Percentiles rank a stretch among this genome's conserved stretches.
These are phyloP conservation scores for Prochilodus magdalenae DNA, from an alignment of 2,113 vertebrate species.

Conservation along the genomic window DNA sequence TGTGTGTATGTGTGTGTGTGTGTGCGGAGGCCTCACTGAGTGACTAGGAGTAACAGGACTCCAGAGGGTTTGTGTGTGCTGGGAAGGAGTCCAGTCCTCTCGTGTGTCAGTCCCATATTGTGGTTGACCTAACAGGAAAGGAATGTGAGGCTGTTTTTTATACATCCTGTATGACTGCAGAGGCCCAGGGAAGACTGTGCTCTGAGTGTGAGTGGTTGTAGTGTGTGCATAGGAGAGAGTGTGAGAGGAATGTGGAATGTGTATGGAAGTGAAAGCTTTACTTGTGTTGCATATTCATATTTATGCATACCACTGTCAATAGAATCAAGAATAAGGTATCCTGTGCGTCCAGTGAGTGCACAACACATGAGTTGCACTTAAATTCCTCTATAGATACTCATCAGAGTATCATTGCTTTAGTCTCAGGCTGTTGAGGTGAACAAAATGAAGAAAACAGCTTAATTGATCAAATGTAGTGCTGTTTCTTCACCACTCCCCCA, in stretches of 20 bases:
- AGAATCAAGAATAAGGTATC: constrained; percentile 22
- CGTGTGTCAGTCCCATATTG: constrained; percentile 73
- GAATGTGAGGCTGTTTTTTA: constrained; percentile 76
- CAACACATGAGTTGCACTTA: not conserved
- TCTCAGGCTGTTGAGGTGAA: not conserved
- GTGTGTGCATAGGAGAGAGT: constrained; percentile 7
- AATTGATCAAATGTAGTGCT: not conserved
- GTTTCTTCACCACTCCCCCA: not conserved
- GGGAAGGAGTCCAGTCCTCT: constrained; percentile 57
- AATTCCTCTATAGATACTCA: not conserved
- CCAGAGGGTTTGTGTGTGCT: constrained; percentile 54
- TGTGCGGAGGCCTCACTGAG: constrained; percentile 46
- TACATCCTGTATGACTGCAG: constrained; percentile 73
- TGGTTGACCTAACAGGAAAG: constrained; percentile 79
- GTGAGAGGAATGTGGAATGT: constrained; percentile 22
- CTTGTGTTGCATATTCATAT: constrained; percentile 29
- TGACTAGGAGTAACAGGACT: constrained; percentile 56
- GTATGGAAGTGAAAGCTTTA: constrained; percentile 36
- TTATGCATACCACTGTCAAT: not conserved
- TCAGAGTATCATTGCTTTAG: not conserved
- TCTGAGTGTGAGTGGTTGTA: constrained; percentile 28
- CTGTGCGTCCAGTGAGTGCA: constrained; percentile 28
- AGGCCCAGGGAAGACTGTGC: constrained; percentile 67
- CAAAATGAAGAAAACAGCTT: not conserved
- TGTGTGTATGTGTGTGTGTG: constrained; percentile 35